Conservation (phyloP, 2,888 invertebrate species). For the Pyrrhia umbra region DNA sequence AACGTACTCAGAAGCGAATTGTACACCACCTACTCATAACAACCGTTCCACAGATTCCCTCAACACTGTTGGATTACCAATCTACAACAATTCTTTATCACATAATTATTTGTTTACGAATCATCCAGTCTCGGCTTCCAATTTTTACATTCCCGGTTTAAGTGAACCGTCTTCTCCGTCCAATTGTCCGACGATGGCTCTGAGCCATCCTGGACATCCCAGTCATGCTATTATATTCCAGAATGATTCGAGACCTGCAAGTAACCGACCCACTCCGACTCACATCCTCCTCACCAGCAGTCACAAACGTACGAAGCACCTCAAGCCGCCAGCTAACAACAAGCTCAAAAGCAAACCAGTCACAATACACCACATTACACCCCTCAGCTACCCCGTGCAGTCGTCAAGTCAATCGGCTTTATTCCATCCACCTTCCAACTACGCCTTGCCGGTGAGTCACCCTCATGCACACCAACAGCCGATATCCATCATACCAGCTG, state of each 20-base stretch:
- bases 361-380: conserved; percentile 35
- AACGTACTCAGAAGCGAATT: conserved; percentile 12
- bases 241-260: conserved; percentile 22
- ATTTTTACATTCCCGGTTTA: conserved; percentile 37
- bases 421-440: conserved; percentile 43
- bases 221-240: conserved; percentile 48
- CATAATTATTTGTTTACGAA: conserved; percentile 29
- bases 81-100: conserved; percentile 42
- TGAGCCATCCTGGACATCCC: conserved; percentile 42
- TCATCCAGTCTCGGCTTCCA: conserved; percentile 12
- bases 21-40: conserved; percentile 11
- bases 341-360: conserved; percentile 50
- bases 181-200: conserved; percentile 50
- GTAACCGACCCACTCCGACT: conserved; percentile 29
- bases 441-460: conserved; percentile 47
- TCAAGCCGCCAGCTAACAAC: conserved; percentile 52
- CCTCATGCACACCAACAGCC: conserved; percentile 15
- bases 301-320: conserved; percentile 52
- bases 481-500: conserved; percentile 18
- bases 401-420: conserved; percentile 46
- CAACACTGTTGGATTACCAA: conserved; percentile 58
- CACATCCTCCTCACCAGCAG: conserved; percentile 35
- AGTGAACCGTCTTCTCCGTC: conserved; percentile 50
- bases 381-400: conserved; percentile 39
- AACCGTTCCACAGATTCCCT: conserved; percentile 36